Evolutionary conservation across 2,113 vertebrate genomes (phyloP).

Genomic region (Amazona vittata): DNA sequence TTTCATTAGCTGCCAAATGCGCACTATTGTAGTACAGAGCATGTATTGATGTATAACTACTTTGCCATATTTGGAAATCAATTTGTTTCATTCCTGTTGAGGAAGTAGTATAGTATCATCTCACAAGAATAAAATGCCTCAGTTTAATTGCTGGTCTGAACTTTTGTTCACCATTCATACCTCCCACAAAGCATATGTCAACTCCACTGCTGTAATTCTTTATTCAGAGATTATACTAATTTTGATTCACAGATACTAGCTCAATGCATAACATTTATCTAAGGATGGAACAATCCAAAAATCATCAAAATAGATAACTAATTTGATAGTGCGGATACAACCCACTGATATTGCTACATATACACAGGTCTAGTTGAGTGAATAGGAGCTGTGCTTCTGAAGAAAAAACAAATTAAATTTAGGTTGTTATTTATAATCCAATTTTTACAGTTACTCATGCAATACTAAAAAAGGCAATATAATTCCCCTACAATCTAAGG

Average conservation of each 20-base stretch:
- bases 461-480: neutral
- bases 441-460: neutral
- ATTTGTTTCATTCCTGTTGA: conserved; percentile 22
- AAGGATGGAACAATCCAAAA: neutral
- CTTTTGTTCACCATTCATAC: neutral
- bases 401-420: neutral
- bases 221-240: neutral
- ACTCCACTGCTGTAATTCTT: neutral
- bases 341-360: neutral
- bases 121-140: conserved; percentile 11
- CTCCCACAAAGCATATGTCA: neutral
- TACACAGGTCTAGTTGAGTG: neutral
- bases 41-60: neutral
- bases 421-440: neutral
- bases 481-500: neutral
- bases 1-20: conserved; percentile 23
- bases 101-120: neutral
- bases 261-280: neutral
- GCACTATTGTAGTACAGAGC: neutral
- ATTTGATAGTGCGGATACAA: neutral
- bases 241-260: neutral
- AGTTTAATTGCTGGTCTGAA: neutral
- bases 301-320: neutral
- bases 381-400: neutral
- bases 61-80: neutral